Evolutionary conservation across 2,888 invertebrate species (phyloP).

Genomic region (Chironomus riparius): DNA sequence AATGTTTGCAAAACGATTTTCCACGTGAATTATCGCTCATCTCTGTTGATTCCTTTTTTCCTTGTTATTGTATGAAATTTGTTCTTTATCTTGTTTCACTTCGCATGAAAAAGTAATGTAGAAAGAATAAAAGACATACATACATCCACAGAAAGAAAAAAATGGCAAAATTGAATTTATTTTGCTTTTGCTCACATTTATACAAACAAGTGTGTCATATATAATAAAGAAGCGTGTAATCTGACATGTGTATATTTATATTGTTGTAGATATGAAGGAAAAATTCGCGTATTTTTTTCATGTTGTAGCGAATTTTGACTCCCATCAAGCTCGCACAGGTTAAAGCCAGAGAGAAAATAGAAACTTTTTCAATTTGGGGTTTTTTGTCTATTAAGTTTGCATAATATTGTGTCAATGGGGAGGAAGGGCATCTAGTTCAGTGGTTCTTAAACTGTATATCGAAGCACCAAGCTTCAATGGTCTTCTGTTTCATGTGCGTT

Average conservation of each 20-base stretch:
- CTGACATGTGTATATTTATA: conserved; percentile 15
- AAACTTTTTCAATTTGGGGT: too few species aligned
- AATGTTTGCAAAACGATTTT: conserved; percentile 17
- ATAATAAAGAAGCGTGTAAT: conserved; percentile 14
- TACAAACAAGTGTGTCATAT: neutral
- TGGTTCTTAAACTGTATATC: too few species aligned
- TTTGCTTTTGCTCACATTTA: neutral
- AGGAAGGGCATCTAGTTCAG: too few species aligned
- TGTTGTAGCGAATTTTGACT: neutral
- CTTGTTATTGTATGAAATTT: neutral
- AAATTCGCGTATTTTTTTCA: too few species aligned
- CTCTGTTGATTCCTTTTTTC: conserved; percentile 5
- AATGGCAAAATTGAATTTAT: conserved; percentile 22
- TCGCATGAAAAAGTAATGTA: neutral
- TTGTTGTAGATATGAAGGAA: neutral
- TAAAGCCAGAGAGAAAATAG: neutral
- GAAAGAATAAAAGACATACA: neutral
- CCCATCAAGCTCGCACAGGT: neutral
- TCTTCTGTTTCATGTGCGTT: too few species aligned
- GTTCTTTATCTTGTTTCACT: neutral
- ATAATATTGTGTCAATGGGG: too few species aligned
- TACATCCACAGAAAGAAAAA: neutral
- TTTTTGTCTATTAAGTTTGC: too few species aligned
- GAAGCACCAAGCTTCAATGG: too few species aligned
- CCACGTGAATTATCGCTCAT: conserved; percentile 24